These are phyloP conservation scores for Sarcophaga caerulescens DNA, from an alignment of 2,888 invertebrate genomes.

Conservation along the genomic window DNA sequence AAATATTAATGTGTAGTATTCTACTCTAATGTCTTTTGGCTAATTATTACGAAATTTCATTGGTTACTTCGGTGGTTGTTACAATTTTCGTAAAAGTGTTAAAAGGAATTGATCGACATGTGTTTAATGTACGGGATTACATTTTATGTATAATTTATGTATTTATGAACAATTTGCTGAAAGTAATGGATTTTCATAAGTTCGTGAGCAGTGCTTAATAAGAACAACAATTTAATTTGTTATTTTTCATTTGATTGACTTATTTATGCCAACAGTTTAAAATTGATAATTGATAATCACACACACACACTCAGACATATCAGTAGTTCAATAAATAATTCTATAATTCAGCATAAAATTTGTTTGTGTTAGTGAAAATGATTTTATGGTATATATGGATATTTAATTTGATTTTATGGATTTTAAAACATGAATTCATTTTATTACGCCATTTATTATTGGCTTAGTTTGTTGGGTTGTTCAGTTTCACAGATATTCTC, in stretches of 20 bases:
- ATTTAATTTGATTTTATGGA: too few species aligned
- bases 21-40: conserved; percentile 43
- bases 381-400: too few species aligned
- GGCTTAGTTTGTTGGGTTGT: too few species aligned
- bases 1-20: background rate
- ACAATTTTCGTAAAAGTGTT: background rate
- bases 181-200: background rate
- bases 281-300: conserved; percentile 13
- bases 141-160: background rate
- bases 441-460: too few species aligned
- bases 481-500: too few species aligned
- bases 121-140: background rate
- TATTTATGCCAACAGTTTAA: conserved; percentile 14
- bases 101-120: background rate
- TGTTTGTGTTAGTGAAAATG: too few species aligned
- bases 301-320: conserved; percentile 1
- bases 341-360: too few species aligned
- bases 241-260: conserved; percentile 7
- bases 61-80: background rate
- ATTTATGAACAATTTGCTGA: background rate
- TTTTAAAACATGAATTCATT: too few species aligned
- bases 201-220: background rate
- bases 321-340: background rate
- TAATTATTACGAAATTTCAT: conserved; percentile 59
- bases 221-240: conserved; percentile 30